Evolutionary conservation across 2,888 invertebrate genomes (phyloP).

Genomic region (Ormyrus nitidulus): DNA sequence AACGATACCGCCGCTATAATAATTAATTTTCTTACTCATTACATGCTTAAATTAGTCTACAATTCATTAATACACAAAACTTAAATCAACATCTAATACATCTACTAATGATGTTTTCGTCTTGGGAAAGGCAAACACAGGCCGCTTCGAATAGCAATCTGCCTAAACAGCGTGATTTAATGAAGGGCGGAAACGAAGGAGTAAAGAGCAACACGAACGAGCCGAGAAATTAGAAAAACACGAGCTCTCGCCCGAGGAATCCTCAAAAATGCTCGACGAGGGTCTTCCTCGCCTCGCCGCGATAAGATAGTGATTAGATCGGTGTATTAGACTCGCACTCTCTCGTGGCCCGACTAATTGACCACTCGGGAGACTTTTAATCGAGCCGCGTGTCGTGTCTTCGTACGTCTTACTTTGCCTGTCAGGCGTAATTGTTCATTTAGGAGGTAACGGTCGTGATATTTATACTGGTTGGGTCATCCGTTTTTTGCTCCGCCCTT

Average conservation of each 20-base stretch:
- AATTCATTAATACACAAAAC: background rate
- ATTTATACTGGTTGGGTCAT: background rate
- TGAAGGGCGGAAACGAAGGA: background rate
- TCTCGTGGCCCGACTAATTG: slow-evolving; percentile 16
- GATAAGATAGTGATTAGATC: slow-evolving; percentile 45
- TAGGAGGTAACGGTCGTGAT: no score
- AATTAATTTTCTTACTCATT: no score
- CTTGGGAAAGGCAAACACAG: background rate
- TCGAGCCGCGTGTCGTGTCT: slow-evolving; percentile 18
- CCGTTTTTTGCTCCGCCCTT: background rate
- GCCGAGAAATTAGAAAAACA: slow-evolving; percentile 32
- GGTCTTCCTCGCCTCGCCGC: background rate
- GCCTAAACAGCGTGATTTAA: slow-evolving; percentile 19
- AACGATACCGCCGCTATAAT: no score
- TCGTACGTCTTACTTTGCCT: slow-evolving; percentile 12
- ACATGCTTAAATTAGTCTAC: no score
- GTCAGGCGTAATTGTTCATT: background rate
- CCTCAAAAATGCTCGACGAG: slow-evolving; percentile 6
- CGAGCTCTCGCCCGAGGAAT: background rate
- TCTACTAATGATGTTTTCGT: slow-evolving; percentile 12
- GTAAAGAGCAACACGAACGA: background rate
- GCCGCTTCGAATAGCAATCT: slow-evolving; percentile 9
- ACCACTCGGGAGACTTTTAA: slow-evolving; percentile 22
- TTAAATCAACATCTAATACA: background rate
- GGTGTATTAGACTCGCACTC: background rate